A percentile compares a stretch with the other conserved stretches of the same genome.
These are phyloP conservation scores for Neelides folsomi DNA, from an alignment of 2,888 invertebrate genomes.

Conservation along the genomic window DNA sequence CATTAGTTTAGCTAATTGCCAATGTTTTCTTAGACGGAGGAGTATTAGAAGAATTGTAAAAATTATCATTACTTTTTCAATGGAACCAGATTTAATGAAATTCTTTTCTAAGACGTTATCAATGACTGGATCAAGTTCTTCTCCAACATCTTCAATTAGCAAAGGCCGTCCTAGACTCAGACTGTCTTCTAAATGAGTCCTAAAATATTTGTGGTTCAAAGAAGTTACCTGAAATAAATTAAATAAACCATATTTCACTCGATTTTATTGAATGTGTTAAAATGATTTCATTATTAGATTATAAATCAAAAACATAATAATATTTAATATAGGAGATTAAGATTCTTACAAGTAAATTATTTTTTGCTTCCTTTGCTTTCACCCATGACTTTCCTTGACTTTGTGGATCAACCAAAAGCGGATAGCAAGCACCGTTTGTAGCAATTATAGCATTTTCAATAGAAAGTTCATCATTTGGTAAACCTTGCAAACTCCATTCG, in stretches of 20 bases:
- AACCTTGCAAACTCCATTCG: conserved; percentile 88
- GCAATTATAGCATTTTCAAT: conserved; percentile 94
- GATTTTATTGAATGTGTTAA: too few relatives aligned
- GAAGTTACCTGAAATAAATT: conserved; percentile 59
- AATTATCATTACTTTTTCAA: conserved; percentile 53
- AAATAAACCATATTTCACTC: too few relatives aligned
- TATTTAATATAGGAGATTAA: too few relatives aligned
- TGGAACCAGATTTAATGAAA: conserved; percentile 91
- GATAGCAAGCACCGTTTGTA: conserved; percentile 88
- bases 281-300: too few relatives aligned
- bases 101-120: conserved; percentile 95
- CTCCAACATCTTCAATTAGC: conserved; percentile 85
- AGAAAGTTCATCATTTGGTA: conserved; percentile 90
- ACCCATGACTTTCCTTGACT: conserved; percentile 97
- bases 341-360: conserved; percentile 53
- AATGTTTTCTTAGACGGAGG: too few relatives aligned
- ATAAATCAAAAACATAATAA: too few relatives aligned
- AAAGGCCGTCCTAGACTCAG: conserved; percentile 75
- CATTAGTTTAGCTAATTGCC: too few relatives aligned
- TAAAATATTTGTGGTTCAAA: conserved; percentile 89
- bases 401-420: conserved; percentile 86
- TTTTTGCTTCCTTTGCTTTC: conserved; percentile 76
- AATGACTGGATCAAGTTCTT: conserved; percentile 87
- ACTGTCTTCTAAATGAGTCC: conserved; percentile 78
- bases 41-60: not conserved